Evolutionary conservation across 53 echinoderm and acorn worm species (phyloP).

Genomic region (Luidia sarsii): DNA sequence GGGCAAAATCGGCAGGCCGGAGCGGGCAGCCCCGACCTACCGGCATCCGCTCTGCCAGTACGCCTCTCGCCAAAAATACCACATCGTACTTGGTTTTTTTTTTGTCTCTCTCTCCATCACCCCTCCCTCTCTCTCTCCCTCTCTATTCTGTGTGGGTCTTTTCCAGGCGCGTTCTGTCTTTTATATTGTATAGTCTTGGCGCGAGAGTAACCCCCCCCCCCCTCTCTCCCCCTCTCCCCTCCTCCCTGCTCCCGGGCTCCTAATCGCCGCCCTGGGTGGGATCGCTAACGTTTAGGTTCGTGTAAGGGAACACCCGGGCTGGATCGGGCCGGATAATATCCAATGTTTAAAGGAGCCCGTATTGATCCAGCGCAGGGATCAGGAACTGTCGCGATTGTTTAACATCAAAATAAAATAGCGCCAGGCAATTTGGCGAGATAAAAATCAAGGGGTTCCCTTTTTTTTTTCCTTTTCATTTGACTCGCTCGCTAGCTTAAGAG

Average conservation of each 20-base stretch:
- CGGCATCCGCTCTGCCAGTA: too few relatives aligned
- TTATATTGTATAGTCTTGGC: too few relatives aligned
- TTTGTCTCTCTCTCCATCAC: neutral
- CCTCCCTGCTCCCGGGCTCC: too few relatives aligned
- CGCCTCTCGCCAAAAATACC: too few relatives aligned
- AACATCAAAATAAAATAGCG: conserved; percentile 58
- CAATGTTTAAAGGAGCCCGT: conserved; percentile 55
- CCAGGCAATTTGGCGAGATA: conserved; percentile 40
- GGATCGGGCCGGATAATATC: conserved; percentile 54
- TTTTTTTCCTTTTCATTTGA: too few relatives aligned
- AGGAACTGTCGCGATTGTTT: conserved; percentile 55
- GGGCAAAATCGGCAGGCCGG: conserved; percentile 39
- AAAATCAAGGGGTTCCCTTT: conserved; percentile 4
- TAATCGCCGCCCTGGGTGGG: conserved; percentile 41
- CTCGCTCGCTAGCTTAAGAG: too few relatives aligned
- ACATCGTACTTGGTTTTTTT: too few relatives aligned
- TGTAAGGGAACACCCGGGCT: conserved; percentile 38
- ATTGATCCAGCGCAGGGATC: conserved; percentile 47
- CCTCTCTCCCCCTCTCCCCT: too few relatives aligned
- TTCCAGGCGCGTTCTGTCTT: too few relatives aligned
- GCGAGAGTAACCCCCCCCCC: too few relatives aligned
- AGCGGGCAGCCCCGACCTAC: conserved; percentile 16
- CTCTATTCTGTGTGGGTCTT: too few relatives aligned
- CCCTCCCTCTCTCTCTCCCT: too few relatives aligned
- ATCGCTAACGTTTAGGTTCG: conserved; percentile 40